Percentiles rank a stretch among this genome's conserved stretches.
Evolutionary conservation across 2,888 invertebrate genomes (phyloP).

Genomic region (Lasioglossum calceatum): DNA sequence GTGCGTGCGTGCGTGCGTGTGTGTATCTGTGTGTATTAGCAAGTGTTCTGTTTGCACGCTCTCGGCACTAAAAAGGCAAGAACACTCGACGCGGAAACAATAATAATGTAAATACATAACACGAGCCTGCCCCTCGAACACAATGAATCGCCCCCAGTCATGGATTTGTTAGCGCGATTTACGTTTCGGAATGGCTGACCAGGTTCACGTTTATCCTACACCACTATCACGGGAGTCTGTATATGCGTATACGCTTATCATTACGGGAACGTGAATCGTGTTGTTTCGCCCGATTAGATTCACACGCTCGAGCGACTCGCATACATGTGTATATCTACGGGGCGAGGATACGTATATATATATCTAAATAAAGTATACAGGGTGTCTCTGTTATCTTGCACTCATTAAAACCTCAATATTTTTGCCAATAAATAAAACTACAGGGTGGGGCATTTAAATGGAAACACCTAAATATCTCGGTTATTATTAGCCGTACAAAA

Average conservation of each 20-base stretch:
- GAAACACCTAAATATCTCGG: no score
- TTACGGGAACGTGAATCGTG: conserved; percentile 50
- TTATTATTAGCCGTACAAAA: no score
- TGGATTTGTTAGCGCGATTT: conserved; percentile 68
- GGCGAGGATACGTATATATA: conserved; percentile 31
- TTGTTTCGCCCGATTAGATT: conserved; percentile 52
- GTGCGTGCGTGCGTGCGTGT: neutral
- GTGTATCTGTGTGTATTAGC: neutral
- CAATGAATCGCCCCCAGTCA: conserved; percentile 64
- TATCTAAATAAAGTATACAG: conserved; percentile 42
- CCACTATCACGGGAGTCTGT: conserved; percentile 24
- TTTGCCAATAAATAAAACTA: neutral
- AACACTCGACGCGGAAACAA: conserved; percentile 14
- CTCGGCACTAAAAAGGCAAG: conserved; percentile 3
- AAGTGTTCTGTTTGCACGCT: conserved; percentile 14
- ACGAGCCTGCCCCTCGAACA: conserved; percentile 7
- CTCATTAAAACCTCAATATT: neutral
- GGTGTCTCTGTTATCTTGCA: neutral
- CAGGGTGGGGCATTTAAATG: no score
- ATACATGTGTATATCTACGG: conserved; percentile 6
- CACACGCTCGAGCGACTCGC: conserved; percentile 57
- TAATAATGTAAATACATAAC: conserved; percentile 31
- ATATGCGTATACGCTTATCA: conserved; percentile 45
- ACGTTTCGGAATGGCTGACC: conserved; percentile 52
- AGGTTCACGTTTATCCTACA: conserved; percentile 32